Evolutionary conservation across 2,888 invertebrate genomes (phyloP), one percentile per base, ranked within the genome.

Genomic region (Nemotelus pantherinus): DNA sequence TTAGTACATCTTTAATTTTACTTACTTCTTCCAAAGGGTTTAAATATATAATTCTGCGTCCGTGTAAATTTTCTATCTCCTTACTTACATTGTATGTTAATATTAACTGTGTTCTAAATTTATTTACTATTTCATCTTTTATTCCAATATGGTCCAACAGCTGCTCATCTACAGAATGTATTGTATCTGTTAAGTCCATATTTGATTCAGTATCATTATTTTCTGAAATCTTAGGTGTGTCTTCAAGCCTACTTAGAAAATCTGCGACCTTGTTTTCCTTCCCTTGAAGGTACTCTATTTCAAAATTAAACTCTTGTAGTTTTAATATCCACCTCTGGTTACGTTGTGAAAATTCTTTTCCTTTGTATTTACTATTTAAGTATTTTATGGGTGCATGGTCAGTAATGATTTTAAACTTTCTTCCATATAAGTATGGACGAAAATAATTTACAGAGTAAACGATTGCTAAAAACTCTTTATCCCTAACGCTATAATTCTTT

Each of bases 91-190:
- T 79, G 50, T 80, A 79, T 5, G 79, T 78, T 72, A 81, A 64
- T 50, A 80, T 80, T 41, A 80, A 75, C 58, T 80, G 80, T 7
- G 77, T 79, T 75, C 72, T 80, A 58, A 79, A 80, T 76, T 79
- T 81, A 63, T 80, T 80, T 41, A 79, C 67, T 44, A 79, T 80
- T 41, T 79, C 80, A 43, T 79, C 76, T 47, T 58, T 77, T 39
- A 80, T 80, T 72, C 76, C 74, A 58, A 80, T 77, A 64, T 78
- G 76, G 55, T 79, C 79, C 77, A 80, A 64, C 41, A 48, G 43
- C 58, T 80, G 78, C 71, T 80, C 80, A 10, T 80, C 79, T 43
- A 74, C 72, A 5, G 79, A 80, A 70, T 80, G 80, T 43, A 64
- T 64, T 44, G 77, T 79, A 10, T 77, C 76, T 10, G 77, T 77